Evolutionary conservation across 92 coral and sea anemone species (phyloP), one percentile per base, ranked within the genome.

Genomic region (Metridium senile): DNA sequence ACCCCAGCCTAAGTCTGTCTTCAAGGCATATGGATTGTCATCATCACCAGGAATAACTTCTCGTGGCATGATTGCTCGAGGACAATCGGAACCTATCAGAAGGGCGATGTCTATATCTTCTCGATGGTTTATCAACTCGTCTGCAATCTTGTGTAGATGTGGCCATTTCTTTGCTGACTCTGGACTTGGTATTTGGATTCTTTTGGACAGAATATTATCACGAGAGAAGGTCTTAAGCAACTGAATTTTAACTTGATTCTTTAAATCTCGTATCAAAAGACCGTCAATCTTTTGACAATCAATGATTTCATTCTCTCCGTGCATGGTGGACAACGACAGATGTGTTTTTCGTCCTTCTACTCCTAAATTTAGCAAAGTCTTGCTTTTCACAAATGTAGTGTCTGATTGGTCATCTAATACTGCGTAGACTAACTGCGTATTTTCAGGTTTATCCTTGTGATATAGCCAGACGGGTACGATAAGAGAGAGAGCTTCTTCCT

Each of bases 1-100:
- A 22, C 87, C 89, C 91, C 89, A 86, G 2, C 94, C 89, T 8
- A 90, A 79, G 18, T 30, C 82, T 1, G 88, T 68, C 61, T 79
- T 47, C 68, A 68, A 27, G 11, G 88, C 89, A 53, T 86, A 86
- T 8, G 91, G 91, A 32, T 58, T 62, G 18, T 69, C 74, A 53
- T 32, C 74, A 29, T 81, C 72, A 28, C 85, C 90, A 3, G 87
- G 82, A 33, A 71, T 51, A 21, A 71, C 63, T 47, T 71, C 76
- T 57, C 49, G 2, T 3, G 76, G 76, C 75, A 61, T 64, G 13
- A 89, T 71, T 1, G 61, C 76, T 25, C 45, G 1, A 6, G 65
- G 64, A 45, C 89, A 79, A 47, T 89, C 75, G 3, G 79, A 45
- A 11, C 90, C 90, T 34, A 86, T 86, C 25, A 89, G 84, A 10